Conservation (phyloP, 2,113 vertebrate species). For the Neogobius melanostomus region DNA sequence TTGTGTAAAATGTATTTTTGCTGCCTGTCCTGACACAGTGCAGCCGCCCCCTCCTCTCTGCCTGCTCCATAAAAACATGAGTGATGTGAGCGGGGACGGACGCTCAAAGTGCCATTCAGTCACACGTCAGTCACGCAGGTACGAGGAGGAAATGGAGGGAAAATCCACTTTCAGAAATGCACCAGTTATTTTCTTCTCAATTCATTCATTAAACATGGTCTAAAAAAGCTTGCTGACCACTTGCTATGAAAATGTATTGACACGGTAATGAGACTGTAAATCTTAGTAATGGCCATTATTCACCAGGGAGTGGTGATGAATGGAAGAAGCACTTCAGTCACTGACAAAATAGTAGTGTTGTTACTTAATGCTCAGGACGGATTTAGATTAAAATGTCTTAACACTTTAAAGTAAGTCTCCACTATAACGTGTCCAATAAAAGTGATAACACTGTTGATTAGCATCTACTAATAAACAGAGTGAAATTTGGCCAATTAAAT, state of each 20-base stretch:
- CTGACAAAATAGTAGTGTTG: not conserved
- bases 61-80: constrained; percentile 44
- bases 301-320: constrained; percentile 2
- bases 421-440: not conserved
- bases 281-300: constrained; percentile 8
- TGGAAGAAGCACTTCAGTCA: not conserved
- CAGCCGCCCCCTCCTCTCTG: constrained; percentile 37
- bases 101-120: constrained; percentile 36
- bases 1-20: constrained; percentile 31
- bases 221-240: constrained; percentile 7
- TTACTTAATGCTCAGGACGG: not conserved
- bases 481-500: too few species aligned
- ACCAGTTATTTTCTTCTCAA: constrained; percentile 24
- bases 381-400: not conserved
- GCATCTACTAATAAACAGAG: too few species aligned
- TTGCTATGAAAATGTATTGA: constrained; percentile 15
- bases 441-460: too few species aligned
- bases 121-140: constrained; percentile 43
- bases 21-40: constrained; percentile 16
- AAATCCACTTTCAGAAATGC: constrained; percentile 34
- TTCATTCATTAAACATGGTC: not conserved
- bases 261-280: constrained; percentile 6
- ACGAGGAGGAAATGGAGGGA: constrained; percentile 16
- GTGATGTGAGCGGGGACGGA: constrained; percentile 44
- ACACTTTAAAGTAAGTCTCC: not conserved